These are phyloP conservation scores for Anabacerthia variegaticeps DNA, from an alignment of 2,797 vertebrate genomes.

Conservation along the genomic window DNA sequence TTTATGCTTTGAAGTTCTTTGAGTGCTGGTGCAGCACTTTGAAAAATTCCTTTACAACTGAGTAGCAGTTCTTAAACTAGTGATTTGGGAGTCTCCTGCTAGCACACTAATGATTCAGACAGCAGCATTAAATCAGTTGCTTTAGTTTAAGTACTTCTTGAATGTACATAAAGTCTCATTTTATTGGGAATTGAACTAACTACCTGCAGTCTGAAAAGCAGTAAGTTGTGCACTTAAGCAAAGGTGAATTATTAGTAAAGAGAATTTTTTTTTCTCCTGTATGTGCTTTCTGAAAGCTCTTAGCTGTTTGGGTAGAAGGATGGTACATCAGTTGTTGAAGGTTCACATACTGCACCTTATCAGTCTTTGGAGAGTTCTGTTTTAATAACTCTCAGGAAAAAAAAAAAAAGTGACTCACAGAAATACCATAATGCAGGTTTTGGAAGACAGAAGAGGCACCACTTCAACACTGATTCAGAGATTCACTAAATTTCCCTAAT, in stretches of 20 bases:
- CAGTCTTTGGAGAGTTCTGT: neutral
- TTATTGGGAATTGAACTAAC: conserved; percentile 45
- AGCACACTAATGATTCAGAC: conserved; percentile 45
- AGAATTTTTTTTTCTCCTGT: neutral
- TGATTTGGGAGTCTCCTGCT: conserved; percentile 47
- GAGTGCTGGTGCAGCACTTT: conserved; percentile 51
- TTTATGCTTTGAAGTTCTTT: conserved; percentile 14
- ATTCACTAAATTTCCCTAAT: neutral
- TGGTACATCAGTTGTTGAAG: neutral
- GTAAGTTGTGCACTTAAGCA: neutral
- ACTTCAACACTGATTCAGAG: neutral
- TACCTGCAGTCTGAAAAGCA: conserved; percentile 28
- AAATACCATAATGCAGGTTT: neutral
- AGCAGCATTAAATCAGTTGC: conserved; percentile 54
- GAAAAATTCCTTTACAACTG: conserved; percentile 25
- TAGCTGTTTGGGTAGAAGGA: neutral
- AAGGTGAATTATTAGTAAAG: conserved; percentile 37
- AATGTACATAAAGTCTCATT: conserved; percentile 29
- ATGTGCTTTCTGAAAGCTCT: neutral
- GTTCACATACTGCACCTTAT: neutral
- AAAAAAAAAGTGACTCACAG: neutral
- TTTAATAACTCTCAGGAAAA: neutral
- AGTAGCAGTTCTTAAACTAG: conserved; percentile 18
- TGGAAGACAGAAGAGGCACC: neutral
- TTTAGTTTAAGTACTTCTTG: conserved; percentile 51